Percentiles rank a stretch among this genome's conserved stretches.
These are phyloP conservation scores for Madoqua kirkii DNA, from an alignment of 2,113 vertebrate species.

Conservation along the genomic window DNA sequence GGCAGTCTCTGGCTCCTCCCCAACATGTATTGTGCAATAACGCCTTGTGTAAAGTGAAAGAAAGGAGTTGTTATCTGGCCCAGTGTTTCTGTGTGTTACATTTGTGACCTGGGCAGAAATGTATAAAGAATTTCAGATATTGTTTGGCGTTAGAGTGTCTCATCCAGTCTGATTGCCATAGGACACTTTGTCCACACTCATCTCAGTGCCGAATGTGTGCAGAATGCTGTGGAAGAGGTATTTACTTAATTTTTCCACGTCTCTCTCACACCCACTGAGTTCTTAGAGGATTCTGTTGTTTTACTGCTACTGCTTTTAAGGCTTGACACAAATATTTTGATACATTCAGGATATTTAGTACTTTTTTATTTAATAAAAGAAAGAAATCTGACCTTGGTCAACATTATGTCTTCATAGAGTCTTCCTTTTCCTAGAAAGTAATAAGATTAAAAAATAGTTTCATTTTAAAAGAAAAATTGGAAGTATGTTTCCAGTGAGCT, in stretches of 20 bases:
- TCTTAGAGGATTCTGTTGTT: background rate
- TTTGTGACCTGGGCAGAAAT: background rate
- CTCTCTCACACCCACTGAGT: background rate
- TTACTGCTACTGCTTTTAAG: background rate
- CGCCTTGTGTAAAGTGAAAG: background rate
- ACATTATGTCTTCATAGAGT: background rate
- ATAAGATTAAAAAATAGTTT: background rate
- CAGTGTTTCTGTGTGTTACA: background rate
- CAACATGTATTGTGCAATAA: accelerated
- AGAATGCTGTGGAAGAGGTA: background rate
- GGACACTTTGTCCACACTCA: background rate
- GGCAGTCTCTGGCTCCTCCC: background rate
- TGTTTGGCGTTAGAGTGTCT: background rate
- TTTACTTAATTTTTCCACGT: background rate
- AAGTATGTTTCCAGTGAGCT: background rate
- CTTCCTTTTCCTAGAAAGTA: background rate
- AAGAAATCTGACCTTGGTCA: background rate
- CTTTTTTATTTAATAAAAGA: background rate
- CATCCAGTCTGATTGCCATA: background rate
- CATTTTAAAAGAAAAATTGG: background rate
- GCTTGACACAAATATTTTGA: background rate
- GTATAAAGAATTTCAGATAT: background rate
- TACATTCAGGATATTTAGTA: background rate
- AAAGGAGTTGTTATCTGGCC: background rate
- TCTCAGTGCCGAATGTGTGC: background rate